These are phyloP conservation scores for Catharus minimus DNA, from an alignment of 2,113 vertebrate genomes.

Conservation along the genomic window DNA sequence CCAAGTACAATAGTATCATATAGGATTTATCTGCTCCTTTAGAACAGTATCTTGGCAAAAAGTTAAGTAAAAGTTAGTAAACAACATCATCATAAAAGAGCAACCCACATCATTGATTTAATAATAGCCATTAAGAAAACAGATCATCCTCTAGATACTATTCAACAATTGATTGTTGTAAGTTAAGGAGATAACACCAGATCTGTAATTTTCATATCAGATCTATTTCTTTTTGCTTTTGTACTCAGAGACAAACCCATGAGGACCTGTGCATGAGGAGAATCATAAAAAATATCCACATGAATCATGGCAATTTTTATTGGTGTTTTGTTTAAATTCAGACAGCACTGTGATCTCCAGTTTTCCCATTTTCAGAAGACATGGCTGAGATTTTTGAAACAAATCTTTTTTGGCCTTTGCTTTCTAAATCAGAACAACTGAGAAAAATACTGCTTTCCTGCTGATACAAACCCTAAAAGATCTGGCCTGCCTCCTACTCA, in stretches of 20 bases:
- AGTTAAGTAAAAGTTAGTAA: neutral
- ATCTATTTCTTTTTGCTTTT: neutral
- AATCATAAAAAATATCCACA: neutral
- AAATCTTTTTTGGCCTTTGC: neutral
- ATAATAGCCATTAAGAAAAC: neutral
- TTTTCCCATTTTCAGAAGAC: neutral
- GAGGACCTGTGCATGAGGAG: neutral
- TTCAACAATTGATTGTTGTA: neutral
- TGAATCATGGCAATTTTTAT: neutral
- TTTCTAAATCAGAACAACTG: neutral
- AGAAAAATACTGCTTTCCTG: neutral
- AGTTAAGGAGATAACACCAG: neutral
- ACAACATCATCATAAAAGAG: neutral
- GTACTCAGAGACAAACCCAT: neutral
- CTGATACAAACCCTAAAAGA: neutral
- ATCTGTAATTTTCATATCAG: neutral
- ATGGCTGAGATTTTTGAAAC: neutral
- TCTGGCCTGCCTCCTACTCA: neutral
- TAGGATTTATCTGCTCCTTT: neutral
- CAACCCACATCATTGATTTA: neutral
- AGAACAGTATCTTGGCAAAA: neutral
- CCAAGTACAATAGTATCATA: neutral
- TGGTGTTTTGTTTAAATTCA: neutral
- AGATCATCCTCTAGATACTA: neutral
- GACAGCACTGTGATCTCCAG: neutral